These are phyloP conservation scores for Myotis yumanensis DNA, from an alignment of 2,113 vertebrate genomes.

Conservation along the genomic window DNA sequence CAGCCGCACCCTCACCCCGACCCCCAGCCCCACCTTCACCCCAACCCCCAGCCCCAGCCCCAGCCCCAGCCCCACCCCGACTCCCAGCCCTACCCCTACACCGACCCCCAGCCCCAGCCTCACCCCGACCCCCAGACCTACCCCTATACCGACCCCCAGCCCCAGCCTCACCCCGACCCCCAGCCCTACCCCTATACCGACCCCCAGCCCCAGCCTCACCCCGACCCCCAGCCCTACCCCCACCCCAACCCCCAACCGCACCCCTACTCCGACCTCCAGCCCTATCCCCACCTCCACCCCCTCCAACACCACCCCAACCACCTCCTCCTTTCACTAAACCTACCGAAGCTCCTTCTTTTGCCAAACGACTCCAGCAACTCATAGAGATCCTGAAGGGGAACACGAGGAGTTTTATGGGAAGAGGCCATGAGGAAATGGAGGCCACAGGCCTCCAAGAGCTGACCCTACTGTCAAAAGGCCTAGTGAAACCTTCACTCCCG, in stretches of 20 bases:
- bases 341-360: conserved; percentile 48
- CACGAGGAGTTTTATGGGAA: neutral
- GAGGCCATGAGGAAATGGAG: neutral
- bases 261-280: neutral
- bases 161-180: accelerated
- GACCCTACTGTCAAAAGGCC: neutral
- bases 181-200: neutral
- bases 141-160: accelerated
- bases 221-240: accelerated
- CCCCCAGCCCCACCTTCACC: neutral
- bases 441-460: neutral
- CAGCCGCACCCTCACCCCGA: accelerated
- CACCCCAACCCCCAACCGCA: neutral
- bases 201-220: too few relatives aligned
- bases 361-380: conserved; percentile 46
- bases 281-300: accelerated
- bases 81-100: accelerated
- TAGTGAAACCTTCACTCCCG: neutral
- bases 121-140: accelerated
- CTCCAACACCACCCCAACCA: accelerated
- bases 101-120: neutral
- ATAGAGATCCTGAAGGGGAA: conserved; percentile 37
- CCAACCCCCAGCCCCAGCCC: neutral
- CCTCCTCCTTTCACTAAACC: neutral
- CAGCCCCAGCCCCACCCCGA: too few relatives aligned